Base-by-base conservation (phyloP, 1,140 invertebrate species). In the Platorchestia sp. region DNA sequence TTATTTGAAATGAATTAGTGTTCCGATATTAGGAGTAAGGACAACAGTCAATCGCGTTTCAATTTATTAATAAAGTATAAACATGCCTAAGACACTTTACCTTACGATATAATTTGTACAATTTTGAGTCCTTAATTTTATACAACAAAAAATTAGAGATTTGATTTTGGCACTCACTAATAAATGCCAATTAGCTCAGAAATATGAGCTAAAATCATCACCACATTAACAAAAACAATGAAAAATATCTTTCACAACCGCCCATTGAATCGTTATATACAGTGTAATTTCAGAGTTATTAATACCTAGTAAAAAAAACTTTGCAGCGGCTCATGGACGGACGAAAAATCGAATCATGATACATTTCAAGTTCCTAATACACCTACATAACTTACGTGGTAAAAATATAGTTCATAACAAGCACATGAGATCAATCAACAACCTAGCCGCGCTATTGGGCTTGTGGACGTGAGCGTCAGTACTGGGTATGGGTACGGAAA, bases 161-260 rank as follows among this genome's bases (percentile, higher is more conserved):
- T 43, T 95, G 0, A 95, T 95, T 59, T 42, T 45, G 51, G 59
- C 87, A 95, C 89, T 51, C 43, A 93, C 36, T 59, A 59, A 51
- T 40, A 95, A 41, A 95, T 44, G 59, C 59, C 59, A 75, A 75
- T 14, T 51, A 75, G 36, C 59, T 10, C 59, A 75, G 1, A 10
- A 75, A 75, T 36, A 75, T 75, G 59, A 75, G 10, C 59, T 75
- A 75, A 75, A 75, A 75, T 27, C 59, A 75, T 75, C 59, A 22
- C 27, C 10, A 19, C 36, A 36, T 75, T 22, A 75, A 75, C 59
- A 75, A 75, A 75, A 22, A 75, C 36, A 6, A 22, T 1, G 14
- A 75, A 22, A 27, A 10, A 22, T 7, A 51, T 51, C 6, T 51
- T 51, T 19, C 59, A 75, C 59, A 75, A 75, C 59, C 59, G 27